A percentile compares a stretch with the other conserved stretches of the same genome.
Evolutionary conservation across 2,888 invertebrate species (phyloP).

Genomic region (Andrena trimmerana): DNA sequence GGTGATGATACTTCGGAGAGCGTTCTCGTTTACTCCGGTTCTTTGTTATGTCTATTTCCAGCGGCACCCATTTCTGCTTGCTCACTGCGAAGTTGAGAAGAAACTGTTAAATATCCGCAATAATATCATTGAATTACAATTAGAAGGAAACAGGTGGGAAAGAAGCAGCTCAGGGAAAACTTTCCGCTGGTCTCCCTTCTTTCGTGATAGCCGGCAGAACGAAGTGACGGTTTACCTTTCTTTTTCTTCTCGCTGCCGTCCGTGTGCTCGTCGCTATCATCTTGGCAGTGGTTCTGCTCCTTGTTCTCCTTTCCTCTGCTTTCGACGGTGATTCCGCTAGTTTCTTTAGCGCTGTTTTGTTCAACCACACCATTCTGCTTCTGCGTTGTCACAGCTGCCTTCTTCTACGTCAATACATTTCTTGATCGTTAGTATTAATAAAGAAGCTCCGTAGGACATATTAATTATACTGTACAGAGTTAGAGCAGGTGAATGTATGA

Average conservation of each 20-base stretch:
- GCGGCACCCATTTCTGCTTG: conserved; percentile 95
- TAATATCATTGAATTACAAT: neutral
- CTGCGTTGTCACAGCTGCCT: conserved; percentile 77
- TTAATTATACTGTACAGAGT: neutral
- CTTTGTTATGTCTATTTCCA: conserved; percentile 94
- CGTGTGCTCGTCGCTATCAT: conserved; percentile 85
- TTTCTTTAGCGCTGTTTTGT: conserved; percentile 76
- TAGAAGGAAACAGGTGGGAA: conserved; percentile 17
- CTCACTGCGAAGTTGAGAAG: conserved; percentile 80
- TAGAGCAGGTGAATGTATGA: conserved; percentile 40
- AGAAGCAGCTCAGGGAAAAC: neutral
- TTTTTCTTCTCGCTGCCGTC: conserved; percentile 85
- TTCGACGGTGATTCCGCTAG: conserved; percentile 71
- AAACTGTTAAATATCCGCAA: neutral
- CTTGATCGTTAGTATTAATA: conserved; percentile 2
- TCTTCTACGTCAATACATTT: conserved; percentile 73
- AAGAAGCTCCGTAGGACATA: neutral
- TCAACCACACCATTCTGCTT: conserved; percentile 85
- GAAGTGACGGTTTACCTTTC: conserved; percentile 79
- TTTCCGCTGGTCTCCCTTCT: neutral
- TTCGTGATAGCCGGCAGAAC: neutral
- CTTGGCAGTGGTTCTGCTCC: conserved; percentile 82
- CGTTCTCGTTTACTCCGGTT: conserved; percentile 89
- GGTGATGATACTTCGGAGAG: conserved; percentile 84
- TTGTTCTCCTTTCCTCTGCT: conserved; percentile 83